These are phyloP conservation scores for Dysdera silvatica DNA, from an alignment of 1,140 invertebrate genomes.

Conservation along the genomic window DNA sequence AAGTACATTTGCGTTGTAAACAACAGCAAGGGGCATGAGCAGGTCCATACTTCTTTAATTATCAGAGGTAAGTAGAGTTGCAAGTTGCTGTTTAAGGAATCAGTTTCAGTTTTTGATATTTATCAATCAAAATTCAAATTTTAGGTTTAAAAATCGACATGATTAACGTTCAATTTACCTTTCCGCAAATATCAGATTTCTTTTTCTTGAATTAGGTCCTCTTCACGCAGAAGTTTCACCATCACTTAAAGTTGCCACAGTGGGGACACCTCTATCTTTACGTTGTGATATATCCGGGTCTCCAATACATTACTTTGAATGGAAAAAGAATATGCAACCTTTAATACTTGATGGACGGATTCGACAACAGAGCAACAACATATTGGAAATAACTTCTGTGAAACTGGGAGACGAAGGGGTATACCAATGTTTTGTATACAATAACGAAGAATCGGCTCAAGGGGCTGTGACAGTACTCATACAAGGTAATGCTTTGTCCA, in stretches of 20 bases:
- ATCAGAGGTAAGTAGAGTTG: constrained; percentile 33
- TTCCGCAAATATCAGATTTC: neutral
- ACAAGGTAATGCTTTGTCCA: constrained; percentile 41
- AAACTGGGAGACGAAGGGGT: constrained; percentile 93
- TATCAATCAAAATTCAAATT: too few relatives aligned
- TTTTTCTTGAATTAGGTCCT: constrained; percentile 5
- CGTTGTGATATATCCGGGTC: constrained; percentile 30
- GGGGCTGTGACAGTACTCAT: constrained; percentile 42
- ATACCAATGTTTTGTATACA: constrained; percentile 93
- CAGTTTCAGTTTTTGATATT: too few relatives aligned
- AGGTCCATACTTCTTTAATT: constrained; percentile 30
- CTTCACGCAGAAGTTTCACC: constrained; percentile 3
- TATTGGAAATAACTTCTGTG: constrained; percentile 49
- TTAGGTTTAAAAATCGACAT: too few relatives aligned
- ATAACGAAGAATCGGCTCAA: constrained; percentile 74
- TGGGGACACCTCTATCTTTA: constrained; percentile 16
- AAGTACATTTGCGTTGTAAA: constrained; percentile 36
- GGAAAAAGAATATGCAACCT: constrained; percentile 23
- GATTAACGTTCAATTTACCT: neutral
- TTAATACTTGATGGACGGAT: constrained; percentile 20
- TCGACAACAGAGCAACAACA: constrained; percentile 25
- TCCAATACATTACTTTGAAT: constrained; percentile 19
- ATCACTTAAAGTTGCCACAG: constrained; percentile 13
- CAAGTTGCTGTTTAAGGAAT: too few relatives aligned
- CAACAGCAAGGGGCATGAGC: constrained; percentile 35